Base-by-base conservation (phyloP, 2,888 invertebrate genomes). In the Smittia sp. region DNA sequence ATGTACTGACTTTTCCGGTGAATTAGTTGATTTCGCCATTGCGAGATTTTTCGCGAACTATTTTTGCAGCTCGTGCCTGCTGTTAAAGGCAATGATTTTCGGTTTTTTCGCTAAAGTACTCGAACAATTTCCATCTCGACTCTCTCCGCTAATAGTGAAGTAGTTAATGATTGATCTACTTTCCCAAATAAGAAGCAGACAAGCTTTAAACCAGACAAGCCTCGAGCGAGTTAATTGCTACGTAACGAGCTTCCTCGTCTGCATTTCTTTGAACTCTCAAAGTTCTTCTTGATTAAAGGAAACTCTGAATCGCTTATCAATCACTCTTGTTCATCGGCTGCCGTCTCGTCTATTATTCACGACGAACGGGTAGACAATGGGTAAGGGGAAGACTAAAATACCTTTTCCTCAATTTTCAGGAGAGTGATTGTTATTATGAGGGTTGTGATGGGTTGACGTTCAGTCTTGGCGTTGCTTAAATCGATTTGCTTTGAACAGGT, bases 381-480 rank as follows among this genome's bases (percentile, higher is more conserved):
- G 32, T 3, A 32, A 46, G n/a, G 46, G n/a, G n/a, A 46, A 13
- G 15, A 13, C 46, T 6, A 25, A 63, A 63, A 62, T 72, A 73
- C 73, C 73, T 73, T 38, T 63, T 73, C 65, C 15, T 58, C 58
- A 58, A n/a, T 18, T 18, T 73, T 73, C 46, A 22, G 24, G 24
- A 73, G 22, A 15, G 73, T 73, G 18, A 73, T 73, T 27, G 52
- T 73, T 2, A 73, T 73, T 25, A 73, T 65, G 9, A 73, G 27
- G 20, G 32, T 73, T 25, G 73, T 73, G 22, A 65, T 46, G 7
- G 39, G 11, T n/a, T 38, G 13, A 22, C 11, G 20, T n/a, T 58
- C n/a, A 6, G 20, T 11, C 25, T 46, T 15, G 27, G 20, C 39
- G 22, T 3, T 9, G 25, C 27, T 22, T 1, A 18, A 20, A 25